Conservation (phyloP, 2,797 vertebrate species). For the Sarcophilus harrisii region DNA sequence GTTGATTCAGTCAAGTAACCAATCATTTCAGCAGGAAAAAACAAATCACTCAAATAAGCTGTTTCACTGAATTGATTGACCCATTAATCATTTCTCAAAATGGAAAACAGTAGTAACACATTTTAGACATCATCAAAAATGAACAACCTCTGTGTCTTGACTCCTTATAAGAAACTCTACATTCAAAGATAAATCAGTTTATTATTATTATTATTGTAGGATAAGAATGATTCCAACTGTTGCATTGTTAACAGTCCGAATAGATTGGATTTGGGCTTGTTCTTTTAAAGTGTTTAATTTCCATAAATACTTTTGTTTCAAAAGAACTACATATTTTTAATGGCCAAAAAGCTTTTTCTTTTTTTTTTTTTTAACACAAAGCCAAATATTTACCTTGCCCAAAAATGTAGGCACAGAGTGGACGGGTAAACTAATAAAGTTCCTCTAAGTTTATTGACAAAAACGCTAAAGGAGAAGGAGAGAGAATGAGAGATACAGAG, state of each 20-base stretch:
- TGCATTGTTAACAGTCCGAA: constrained; percentile 29
- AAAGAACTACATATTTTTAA: constrained; percentile 43
- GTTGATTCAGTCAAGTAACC: not conserved
- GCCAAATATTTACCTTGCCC: not conserved
- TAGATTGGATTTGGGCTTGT: constrained; percentile 6
- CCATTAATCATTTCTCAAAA: not conserved
- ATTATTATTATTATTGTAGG: not conserved
- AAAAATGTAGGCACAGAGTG: not conserved
- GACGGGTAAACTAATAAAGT: not conserved
- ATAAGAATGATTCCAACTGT: constrained; percentile 21
- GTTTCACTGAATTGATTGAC: not conserved
- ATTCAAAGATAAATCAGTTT: not conserved
- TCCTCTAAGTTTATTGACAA: constrained; percentile 22
- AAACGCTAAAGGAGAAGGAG: not conserved
- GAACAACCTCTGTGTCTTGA: not conserved
- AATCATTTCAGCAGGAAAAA: not conserved
- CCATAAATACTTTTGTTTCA: constrained; percentile 8
- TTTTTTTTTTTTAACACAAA: constrained; percentile 24
- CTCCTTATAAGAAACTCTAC: not conserved
- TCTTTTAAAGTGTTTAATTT: constrained; percentile 9
- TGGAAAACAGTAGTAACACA: not conserved
- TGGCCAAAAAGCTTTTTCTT: constrained; percentile 5
- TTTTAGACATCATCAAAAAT: not conserved
- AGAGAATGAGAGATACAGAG: not conserved
- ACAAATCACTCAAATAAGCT: not conserved